phyloP scores from a whole-genome alignment of 2,113 vertebrate species.

The Orycteropus afer region DNA sequence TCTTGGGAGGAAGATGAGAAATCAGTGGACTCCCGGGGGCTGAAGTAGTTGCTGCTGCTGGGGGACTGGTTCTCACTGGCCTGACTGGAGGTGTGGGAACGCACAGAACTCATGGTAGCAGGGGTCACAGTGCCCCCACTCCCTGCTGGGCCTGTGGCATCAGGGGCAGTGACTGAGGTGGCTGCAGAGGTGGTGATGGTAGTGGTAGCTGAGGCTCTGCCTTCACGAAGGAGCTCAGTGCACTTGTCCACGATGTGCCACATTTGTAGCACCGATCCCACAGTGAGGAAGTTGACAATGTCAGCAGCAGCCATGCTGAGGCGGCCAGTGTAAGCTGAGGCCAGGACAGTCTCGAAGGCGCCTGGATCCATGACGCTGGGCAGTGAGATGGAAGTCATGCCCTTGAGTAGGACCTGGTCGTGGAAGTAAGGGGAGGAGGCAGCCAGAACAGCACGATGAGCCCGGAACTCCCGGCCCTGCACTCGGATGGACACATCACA shows the following conservation, averaged over 20 bases:
- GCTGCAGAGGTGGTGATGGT: constrained; percentile 81
- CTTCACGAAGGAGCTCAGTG: constrained; percentile 93
- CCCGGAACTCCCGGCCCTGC: constrained; percentile 84
- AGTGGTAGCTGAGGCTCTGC: constrained; percentile 76
- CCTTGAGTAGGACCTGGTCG: constrained; percentile 95
- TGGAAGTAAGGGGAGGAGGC: constrained; percentile 88
- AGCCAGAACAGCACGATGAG: constrained; percentile 86
- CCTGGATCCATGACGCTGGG: constrained; percentile 93
- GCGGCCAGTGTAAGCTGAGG: constrained; percentile 93
- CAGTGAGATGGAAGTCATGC: constrained; percentile 93
- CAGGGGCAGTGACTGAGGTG: constrained; percentile 50
- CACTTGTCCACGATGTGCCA: constrained; percentile 98
- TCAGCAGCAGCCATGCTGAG: constrained; percentile 92
- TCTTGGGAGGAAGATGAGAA: constrained; percentile 76
- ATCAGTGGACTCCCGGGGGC: constrained; percentile 87
- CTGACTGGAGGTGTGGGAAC: constrained; percentile 81
- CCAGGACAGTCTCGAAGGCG: constrained; percentile 94
- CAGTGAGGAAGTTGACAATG: constrained; percentile 95
- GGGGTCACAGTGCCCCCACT: constrained; percentile 60
- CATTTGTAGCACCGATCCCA: constrained; percentile 97
- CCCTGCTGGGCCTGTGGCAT: constrained; percentile 50
- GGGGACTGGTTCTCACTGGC: constrained; percentile 93
- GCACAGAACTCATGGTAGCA: constrained; percentile 57
- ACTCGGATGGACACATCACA: constrained; percentile 87
- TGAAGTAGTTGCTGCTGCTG: constrained; percentile 95